Evolutionary conservation across 2,888 invertebrate species (phyloP), one percentile per base, ranked within the genome.

Genomic region (Ophion slaviceki): DNA sequence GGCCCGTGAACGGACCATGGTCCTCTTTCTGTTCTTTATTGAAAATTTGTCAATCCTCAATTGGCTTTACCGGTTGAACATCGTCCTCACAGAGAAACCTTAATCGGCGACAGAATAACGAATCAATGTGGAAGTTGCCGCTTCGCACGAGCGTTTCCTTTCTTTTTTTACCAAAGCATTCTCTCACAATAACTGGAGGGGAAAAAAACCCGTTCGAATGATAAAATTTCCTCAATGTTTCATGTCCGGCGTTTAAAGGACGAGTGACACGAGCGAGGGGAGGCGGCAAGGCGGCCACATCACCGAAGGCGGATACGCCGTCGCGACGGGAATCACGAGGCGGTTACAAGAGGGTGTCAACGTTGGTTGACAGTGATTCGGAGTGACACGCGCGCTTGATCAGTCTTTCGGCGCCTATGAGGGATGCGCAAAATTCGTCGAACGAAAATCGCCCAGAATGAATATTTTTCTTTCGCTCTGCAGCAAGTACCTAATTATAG

Each of bases 181-280:
- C 2, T 45, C 11, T 8, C 45, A 2, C 14, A 47, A 47, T 47
- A 14, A 47, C 1, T 10, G 40, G 40, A 40, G 40, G 40, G 8
- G 6, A 6, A 40, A 40, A 7, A 40, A 40, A 40, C 40, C 40
- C 7, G 40, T 7, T 40, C 40, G 40, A 8, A 47, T 47, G 14
- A 47, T 47, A 10, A 47, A 47, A 47, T 47, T 57, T 59, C 28
- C 20, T 61, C 2, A 28, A 47, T 66, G 11, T 77, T 8, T 53
- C 57, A 20, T 47, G 47, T 47, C 11, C 28, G 45, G 10, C 14
- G 11, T 47, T 36, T 3, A 40, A 64, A 89, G 89, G 87, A 28
- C 88, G 89, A 78, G 85, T 88, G 17, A 89, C 89, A 32, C 86
- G 89, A 79, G 88, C 88, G 79, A 86, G 88, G 40, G 82, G 87